phyloP scores from a whole-genome alignment of 2,888 invertebrate genomes.

The Pterostichus madidus region DNA sequence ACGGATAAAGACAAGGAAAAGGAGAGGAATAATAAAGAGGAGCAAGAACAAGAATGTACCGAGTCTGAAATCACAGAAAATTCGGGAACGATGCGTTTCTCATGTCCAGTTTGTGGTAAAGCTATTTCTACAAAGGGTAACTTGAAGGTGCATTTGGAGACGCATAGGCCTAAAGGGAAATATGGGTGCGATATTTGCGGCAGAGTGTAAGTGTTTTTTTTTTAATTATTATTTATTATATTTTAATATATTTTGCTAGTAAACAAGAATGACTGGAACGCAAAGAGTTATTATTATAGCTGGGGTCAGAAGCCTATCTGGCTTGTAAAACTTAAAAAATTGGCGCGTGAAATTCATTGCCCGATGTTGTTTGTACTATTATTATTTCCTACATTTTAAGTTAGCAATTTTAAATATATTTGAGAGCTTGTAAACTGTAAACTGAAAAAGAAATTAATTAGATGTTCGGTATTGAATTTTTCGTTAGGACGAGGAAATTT shows the following conservation, averaged over 20 bases:
- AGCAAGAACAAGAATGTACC: slow-evolving; percentile 72
- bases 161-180: slow-evolving; percentile 82
- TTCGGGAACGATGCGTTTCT: slow-evolving; percentile 70
- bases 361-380: too few species aligned
- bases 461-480: too few species aligned
- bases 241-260: slow-evolving; percentile 68
- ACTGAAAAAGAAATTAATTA: too few species aligned
- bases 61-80: slow-evolving; percentile 73
- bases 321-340: too few species aligned
- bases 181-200: slow-evolving; percentile 84
- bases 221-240: slow-evolving; percentile 58
- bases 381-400: too few species aligned
- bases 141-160: slow-evolving; percentile 83
- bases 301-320: too few species aligned
- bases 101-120: slow-evolving; percentile 82
- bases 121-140: slow-evolving; percentile 82
- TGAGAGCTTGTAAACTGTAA: too few species aligned
- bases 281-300: too few species aligned
- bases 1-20: slow-evolving; percentile 16
- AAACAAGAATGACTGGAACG: too few species aligned
- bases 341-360: too few species aligned
- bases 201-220: slow-evolving; percentile 80
- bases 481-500: too few species aligned
- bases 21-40: slow-evolving; percentile 8
- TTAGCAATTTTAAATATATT: too few species aligned